phyloP scores from a whole-genome alignment of 2,797 vertebrate species.

The Sebastes iracundus region DNA sequence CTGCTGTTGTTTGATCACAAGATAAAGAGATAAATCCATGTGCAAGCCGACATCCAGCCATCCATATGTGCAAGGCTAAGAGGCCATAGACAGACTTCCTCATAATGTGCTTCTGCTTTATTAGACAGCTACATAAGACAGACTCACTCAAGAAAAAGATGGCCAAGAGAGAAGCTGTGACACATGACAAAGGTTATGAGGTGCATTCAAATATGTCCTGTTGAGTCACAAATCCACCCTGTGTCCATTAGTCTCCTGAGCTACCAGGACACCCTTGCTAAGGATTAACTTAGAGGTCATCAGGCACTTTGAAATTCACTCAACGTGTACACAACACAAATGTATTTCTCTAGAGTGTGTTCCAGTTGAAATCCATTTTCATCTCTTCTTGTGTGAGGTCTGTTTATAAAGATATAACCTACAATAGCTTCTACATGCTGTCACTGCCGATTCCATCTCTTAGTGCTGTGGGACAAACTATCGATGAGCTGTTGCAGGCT shows the following conservation, averaged over 20 bases:
- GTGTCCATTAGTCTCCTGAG: constrained; percentile 33
- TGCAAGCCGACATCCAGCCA: not conserved
- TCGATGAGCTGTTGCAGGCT: constrained; percentile 51
- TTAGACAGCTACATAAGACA: constrained; percentile 8
- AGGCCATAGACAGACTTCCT: constrained; percentile 20
- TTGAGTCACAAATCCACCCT: constrained; percentile 25
- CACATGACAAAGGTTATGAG: constrained; percentile 14
- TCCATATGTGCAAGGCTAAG: constrained; percentile 11
- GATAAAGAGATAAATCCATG: constrained; percentile 19
- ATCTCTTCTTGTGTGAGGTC: constrained; percentile 38
- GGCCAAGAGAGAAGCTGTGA: not conserved
- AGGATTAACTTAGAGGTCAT: constrained; percentile 58
- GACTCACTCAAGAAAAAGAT: not conserved
- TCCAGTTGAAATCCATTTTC: constrained; percentile 62
- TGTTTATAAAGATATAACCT: constrained; percentile 53
- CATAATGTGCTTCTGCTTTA: constrained; percentile 14
- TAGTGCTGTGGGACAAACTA: constrained; percentile 49
- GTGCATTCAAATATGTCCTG: constrained; percentile 17
- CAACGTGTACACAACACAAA: constrained; percentile 30
- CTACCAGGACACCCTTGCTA: constrained; percentile 17
- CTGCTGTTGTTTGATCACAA: constrained; percentile 40
- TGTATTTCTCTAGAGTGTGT: constrained; percentile 40
- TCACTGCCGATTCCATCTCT: constrained; percentile 51
- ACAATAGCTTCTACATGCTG: constrained; percentile 44
- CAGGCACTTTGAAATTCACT: constrained; percentile 53